These are phyloP conservation scores for Atrina japonica DNA, from an alignment of 2,888 invertebrate genomes.

Conservation along the genomic window DNA sequence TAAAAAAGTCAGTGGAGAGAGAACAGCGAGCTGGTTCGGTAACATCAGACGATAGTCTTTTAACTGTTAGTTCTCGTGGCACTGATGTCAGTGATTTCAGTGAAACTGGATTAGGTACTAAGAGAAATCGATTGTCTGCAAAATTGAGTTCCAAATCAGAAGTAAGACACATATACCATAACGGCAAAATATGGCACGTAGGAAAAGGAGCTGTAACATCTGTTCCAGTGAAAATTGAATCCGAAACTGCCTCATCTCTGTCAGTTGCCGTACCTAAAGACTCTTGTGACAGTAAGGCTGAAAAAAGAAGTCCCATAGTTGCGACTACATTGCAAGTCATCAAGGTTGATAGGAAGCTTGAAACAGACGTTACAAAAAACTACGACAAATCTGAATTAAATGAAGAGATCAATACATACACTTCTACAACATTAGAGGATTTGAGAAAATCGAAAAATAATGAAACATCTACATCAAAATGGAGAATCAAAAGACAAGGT, in stretches of 20 bases:
- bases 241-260: neutral
- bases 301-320: neutral
- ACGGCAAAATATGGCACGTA: constrained; percentile 36
- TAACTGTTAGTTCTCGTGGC: constrained; percentile 3
- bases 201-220: constrained; percentile 27
- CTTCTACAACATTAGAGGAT: constrained; percentile 26
- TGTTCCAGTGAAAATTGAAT: constrained; percentile 19
- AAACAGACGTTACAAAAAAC: constrained; percentile 1
- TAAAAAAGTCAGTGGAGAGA: neutral
- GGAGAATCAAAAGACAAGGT: constrained; percentile 20
- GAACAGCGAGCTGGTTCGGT: constrained; percentile 4
- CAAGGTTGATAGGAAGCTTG: constrained; percentile 18
- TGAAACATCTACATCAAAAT: constrained; percentile 11
- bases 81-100: constrained; percentile 20
- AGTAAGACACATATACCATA: constrained; percentile 32
- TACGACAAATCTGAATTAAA: constrained; percentile 1
- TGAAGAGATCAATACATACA: constrained; percentile 24
- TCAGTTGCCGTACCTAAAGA: neutral
- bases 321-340: constrained; percentile 12
- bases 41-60: constrained; percentile 8
- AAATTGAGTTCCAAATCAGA: neutral
- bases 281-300: neutral
- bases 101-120: constrained; percentile 1
- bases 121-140: neutral
- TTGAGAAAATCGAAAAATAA: neutral